Conservation (phyloP, 1,140 invertebrate genomes). For the Limonius californicus region DNA sequence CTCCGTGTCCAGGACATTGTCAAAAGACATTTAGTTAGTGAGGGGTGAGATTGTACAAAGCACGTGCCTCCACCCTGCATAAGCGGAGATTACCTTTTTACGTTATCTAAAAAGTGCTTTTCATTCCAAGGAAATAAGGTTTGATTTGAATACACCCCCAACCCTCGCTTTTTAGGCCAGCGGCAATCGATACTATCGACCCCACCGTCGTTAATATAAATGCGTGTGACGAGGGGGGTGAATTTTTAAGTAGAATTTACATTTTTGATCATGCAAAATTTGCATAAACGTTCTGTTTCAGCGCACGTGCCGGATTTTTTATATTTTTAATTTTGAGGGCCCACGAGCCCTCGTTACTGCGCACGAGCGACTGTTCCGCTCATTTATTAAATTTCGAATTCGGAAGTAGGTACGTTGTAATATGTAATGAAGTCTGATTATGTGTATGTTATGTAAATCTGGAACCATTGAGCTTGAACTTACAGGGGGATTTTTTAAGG, state of each 20-base stretch:
- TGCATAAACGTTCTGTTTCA: constrained; percentile 27
- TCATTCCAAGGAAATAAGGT: background rate
- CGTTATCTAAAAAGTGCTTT: background rate
- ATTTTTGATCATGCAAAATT: constrained; percentile 27
- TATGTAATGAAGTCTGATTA: no score
- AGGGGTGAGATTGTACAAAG: no score
- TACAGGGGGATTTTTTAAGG: no score
- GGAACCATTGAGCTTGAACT: no score
- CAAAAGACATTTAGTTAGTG: no score
- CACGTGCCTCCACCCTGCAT: background rate
- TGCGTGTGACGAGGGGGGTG: constrained; percentile 26
- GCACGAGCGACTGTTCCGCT: constrained; percentile 11
- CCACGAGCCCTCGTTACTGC: constrained; percentile 19
- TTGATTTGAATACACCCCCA: background rate
- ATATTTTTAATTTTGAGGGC: constrained; percentile 18
- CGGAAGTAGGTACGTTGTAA: no score
- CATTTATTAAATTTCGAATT: constrained; percentile 3
- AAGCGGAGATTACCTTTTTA: background rate
- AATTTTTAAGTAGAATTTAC: constrained; percentile 26
- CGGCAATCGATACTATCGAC: background rate
- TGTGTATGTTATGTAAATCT: no score
- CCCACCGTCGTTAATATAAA: background rate
- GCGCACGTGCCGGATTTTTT: constrained; percentile 13
- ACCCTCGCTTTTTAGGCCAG: background rate
- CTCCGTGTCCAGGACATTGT: no score